Conservation (phyloP, 2,797 vertebrate species). For the Chelon labrosus region DNA sequence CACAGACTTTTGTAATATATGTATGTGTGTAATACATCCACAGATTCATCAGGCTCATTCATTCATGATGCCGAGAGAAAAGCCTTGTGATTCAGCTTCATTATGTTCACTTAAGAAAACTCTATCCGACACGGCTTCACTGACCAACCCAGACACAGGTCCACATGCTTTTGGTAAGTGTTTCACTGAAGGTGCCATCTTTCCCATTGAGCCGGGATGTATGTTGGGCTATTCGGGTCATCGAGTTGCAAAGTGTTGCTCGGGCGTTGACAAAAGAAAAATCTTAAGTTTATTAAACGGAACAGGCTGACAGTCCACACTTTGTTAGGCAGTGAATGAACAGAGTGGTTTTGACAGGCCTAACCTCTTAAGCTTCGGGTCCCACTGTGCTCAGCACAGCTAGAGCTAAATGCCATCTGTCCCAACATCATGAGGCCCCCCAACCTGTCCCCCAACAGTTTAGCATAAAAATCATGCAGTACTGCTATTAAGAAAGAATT, state of each 20-base stretch:
- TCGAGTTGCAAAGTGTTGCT: conserved; percentile 80
- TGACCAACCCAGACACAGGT: conserved; percentile 38
- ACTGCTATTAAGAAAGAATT: conserved; percentile 53
- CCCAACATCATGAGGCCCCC: conserved; percentile 88
- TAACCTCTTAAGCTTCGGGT: conserved; percentile 96
- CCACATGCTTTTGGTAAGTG: conserved; percentile 48
- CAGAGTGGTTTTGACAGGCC: conserved; percentile 98
- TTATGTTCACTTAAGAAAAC: conserved; percentile 41
- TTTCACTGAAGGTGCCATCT: conserved; percentile 60
- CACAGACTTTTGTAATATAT: not conserved
- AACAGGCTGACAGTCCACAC: conserved; percentile 91
- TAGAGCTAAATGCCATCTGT: conserved; percentile 98
- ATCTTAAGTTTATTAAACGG: conserved; percentile 92
- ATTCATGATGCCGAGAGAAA: conserved; percentile 2
- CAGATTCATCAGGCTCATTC: conserved; percentile 7
- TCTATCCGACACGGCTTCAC: conserved; percentile 19
- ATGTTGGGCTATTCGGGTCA: conserved; percentile 80
- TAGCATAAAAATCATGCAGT: conserved; percentile 66
- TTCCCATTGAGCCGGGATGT: conserved; percentile 57
- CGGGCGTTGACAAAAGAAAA: conserved; percentile 81
- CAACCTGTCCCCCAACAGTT: conserved; percentile 70
- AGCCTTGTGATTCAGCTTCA: conserved; percentile 15
- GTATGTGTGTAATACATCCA: not conserved
- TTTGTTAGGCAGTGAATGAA: conserved; percentile 96
- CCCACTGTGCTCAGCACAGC: conserved; percentile 97